Conservation (phyloP, 2,797 vertebrate genomes). For the Peromyscus attwateri region DNA sequence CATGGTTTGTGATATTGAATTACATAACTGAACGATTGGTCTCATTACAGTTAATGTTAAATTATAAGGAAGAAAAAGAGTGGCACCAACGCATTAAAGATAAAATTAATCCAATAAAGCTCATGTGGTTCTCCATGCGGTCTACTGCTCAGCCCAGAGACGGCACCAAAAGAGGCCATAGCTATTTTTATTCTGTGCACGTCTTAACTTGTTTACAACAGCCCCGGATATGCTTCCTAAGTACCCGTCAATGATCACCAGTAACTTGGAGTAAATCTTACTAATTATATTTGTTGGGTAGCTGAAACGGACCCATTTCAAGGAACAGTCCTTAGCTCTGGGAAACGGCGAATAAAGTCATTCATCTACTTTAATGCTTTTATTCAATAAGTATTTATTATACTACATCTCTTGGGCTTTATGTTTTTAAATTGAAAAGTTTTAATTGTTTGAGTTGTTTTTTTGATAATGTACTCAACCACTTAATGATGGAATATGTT, state of each 20-base stretch:
- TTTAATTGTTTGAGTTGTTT: constrained; percentile 5
- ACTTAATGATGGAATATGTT: background rate
- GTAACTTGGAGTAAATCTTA: background rate
- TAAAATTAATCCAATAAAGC: constrained; percentile 38
- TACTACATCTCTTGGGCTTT: background rate
- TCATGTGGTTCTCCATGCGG: background rate
- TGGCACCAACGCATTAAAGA: background rate
- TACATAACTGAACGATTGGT: constrained; percentile 25
- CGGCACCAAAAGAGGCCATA: background rate
- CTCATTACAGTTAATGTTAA: constrained; percentile 48
- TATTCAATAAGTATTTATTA: background rate
- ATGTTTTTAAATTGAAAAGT: background rate
- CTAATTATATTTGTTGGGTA: constrained; percentile 40
- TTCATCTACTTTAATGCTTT: background rate
- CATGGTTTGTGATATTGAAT: constrained; percentile 27
- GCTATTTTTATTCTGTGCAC: background rate
- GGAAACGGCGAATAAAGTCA: background rate
- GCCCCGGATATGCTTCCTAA: background rate
- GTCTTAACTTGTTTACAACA: background rate
- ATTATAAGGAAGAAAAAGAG: constrained; percentile 22
- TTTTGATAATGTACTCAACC: background rate
- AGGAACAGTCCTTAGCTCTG: constrained; percentile 29
- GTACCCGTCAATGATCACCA: background rate
- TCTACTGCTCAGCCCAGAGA: background rate
- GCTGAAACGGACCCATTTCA: background rate